Evolutionary conservation across 2,113 vertebrate species (phyloP), one percentile per base, ranked within the genome.

Genomic region (Pachycephala philippinensis): DNA sequence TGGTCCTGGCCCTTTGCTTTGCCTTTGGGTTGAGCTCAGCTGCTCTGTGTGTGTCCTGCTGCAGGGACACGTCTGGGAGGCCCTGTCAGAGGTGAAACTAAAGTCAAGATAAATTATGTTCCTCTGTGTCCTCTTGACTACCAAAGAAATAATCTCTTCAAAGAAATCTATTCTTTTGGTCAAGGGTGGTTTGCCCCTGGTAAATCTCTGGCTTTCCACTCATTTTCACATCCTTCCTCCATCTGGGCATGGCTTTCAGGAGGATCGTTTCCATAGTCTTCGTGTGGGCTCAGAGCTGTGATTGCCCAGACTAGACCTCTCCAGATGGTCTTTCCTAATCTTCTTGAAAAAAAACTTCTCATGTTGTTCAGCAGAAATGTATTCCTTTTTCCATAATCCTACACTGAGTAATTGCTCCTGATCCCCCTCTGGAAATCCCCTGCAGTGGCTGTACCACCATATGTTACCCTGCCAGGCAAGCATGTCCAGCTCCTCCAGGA

Each of bases 171-270:
- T 12, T 13, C 0, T 2, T 3, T 4, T 72, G 22, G 5, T 27
- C 26, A 45, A 21, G 20, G 12, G 3, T 20, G 4, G 2, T 6
- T 8, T 65, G 21, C 0, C 1, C 2, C 31, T 50, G 20, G 7
- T 22, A 6, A 52, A 22, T 37, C 19, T 20, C 11, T 11, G 20
- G 2, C 31, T 4, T 82, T 56, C 3, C 31, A 37, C 7, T 19
- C 7, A 10, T 65, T 3, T 12, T 26, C 30, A 39, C 5, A 2
- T 35, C 10, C 28, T 45, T 47, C 9, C 5, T 42, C 19, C 9
- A 1, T 60, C 3, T 28, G 27, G 27, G 5, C 8, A 13, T 6
- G 11, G 7, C 9, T 56, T 54, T 77, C 12, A 12, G 42, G 9
- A 21, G 13, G 33, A 15, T 39, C 63, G 9, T 4, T 71, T 52